These are phyloP conservation scores for Papilio polyxenes DNA, from an alignment of 1,140 invertebrate genomes.

Conservation along the genomic window DNA sequence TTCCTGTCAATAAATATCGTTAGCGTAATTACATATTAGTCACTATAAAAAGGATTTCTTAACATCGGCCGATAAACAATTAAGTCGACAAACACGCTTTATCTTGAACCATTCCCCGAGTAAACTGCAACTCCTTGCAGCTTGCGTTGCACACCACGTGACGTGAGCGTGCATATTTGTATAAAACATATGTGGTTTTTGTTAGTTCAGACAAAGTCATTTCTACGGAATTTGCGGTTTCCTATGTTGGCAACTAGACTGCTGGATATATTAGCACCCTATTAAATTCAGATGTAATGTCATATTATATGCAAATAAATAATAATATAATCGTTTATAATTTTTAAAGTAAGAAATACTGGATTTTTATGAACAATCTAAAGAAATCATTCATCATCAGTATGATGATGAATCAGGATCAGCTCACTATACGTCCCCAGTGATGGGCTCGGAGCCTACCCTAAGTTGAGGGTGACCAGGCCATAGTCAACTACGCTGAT, in stretches of 20 bases:
- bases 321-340: neutral
- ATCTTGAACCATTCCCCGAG: conserved; percentile 8
- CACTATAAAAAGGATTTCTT: conserved; percentile 9
- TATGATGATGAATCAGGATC: no score
- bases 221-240: neutral
- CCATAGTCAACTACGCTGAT: no score
- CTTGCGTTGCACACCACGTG: conserved; percentile 12
- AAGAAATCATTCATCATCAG: neutral
- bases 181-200: neutral
- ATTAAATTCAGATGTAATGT: neutral
- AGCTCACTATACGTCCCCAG: no score
- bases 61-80: conserved; percentile 22
- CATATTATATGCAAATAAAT: no score
- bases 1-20: neutral
- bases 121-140: conserved; percentile 15
- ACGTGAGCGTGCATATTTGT: conserved; percentile 12
- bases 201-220: neutral
- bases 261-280: neutral
- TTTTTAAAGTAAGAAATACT: neutral
- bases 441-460: no score
- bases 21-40: neutral
- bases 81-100: conserved; percentile 26
- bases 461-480: no score
- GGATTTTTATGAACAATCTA: neutral
- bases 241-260: neutral